phyloP scores from a whole-genome alignment of 2,888 invertebrate genomes.

The Drosophila ezoana region DNA sequence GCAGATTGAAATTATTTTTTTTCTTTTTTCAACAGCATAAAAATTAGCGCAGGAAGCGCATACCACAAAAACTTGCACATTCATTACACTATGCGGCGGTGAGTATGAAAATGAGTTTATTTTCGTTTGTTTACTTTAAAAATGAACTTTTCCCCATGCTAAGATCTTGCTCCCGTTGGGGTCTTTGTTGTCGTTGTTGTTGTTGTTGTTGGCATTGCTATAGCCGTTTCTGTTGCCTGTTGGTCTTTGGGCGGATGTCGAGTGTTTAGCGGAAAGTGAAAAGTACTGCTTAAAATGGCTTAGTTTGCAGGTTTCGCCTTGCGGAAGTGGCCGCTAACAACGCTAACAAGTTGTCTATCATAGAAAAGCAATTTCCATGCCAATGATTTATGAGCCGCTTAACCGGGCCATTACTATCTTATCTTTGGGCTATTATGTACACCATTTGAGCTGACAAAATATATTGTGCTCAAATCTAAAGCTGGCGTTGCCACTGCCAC shows the following conservation, averaged over 20 bases:
- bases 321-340: conserved; percentile 64
- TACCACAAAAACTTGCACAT: conserved; percentile 75
- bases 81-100: conserved; percentile 61
- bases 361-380: conserved; percentile 81
- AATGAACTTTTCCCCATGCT: conserved; percentile 75
- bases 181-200: conserved; percentile 20
- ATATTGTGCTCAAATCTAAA: conserved; percentile 79
- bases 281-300: conserved; percentile 81
- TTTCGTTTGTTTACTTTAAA: conserved; percentile 70
- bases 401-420: conserved; percentile 79
- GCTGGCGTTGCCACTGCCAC: conserved; percentile 61
- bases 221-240: conserved; percentile 26
- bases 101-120: conserved; percentile 77
- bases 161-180: conserved; percentile 35
- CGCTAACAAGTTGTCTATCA: conserved; percentile 77
- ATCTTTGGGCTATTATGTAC: conserved; percentile 78
- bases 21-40: conserved; percentile 57
- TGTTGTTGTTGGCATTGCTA: conserved; percentile 21
- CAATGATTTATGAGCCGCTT: conserved; percentile 81
- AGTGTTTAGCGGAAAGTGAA: conserved; percentile 81
- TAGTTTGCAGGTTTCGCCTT: conserved; percentile 79
- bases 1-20: conserved; percentile 18
- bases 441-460: conserved; percentile 81
- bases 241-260: conserved; percentile 66
- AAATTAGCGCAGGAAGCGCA: conserved; percentile 75